A percentile compares a stretch with the other conserved stretches of the same genome.
These are phyloP conservation scores for Gymnobelideus leadbeateri DNA, from an alignment of 2,113 vertebrate genomes.

Conservation along the genomic window DNA sequence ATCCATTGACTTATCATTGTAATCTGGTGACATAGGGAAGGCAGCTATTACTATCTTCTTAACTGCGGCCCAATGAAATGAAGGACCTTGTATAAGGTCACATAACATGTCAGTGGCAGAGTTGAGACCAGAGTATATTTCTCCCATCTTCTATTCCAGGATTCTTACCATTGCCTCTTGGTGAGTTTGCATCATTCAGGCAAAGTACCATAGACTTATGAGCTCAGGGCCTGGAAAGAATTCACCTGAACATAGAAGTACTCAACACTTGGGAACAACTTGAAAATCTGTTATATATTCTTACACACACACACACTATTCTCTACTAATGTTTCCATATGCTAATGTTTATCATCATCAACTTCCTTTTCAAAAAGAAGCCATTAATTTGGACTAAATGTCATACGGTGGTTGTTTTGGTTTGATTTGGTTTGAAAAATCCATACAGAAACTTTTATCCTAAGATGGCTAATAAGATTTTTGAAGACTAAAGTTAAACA, in stretches of 20 bases:
- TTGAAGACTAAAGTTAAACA: not conserved
- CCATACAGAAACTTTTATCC: not conserved
- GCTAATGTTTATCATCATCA: not conserved
- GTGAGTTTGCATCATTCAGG: not conserved
- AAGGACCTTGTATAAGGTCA: not conserved
- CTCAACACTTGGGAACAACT: not conserved
- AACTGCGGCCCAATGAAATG: not conserved
- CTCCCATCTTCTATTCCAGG: not conserved
- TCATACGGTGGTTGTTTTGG: not conserved
- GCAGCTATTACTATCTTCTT: not conserved
- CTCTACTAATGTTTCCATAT: not conserved
- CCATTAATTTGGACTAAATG: not conserved
- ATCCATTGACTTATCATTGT: not conserved
- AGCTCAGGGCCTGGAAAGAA: not conserved
- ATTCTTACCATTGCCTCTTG: not conserved
- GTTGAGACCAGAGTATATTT: not conserved
- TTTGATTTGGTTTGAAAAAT: not conserved
- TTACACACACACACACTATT: not conserved
- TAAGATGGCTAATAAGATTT: not conserved
- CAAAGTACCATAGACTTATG: not conserved
- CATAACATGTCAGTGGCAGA: not conserved
- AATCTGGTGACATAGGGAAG: rapidly evolving
- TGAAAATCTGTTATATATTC: not conserved
- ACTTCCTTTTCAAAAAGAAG: not conserved
- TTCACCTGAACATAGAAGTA: not conserved